Base-by-base conservation (phyloP, 2,797 vertebrate genomes). In the Coregonus sp. region DNA sequence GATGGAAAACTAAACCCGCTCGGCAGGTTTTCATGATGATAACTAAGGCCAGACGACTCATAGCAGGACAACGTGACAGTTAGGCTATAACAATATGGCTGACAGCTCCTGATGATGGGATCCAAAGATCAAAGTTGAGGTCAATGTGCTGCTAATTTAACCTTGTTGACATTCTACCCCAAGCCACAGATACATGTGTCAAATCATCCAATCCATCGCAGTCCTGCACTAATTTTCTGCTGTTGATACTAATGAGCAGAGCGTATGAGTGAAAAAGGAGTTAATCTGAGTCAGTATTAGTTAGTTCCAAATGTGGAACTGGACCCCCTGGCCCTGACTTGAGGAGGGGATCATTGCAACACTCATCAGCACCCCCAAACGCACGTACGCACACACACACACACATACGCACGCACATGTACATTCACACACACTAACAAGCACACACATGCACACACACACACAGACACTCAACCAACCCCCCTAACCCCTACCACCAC, bases 111-210 rank as follows among this genome's bases (percentile, higher is more conserved):
- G 76, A 84, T 78, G 80, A 65, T 47, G 51, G 20, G 54, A 85
- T 78, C 16, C 83, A 4, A 31, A 83, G 86, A 90, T 91, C 82
- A 88, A 86, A 89, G 82, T 80, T 80, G 87, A 87, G 81, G 74
- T 72, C 79, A 90, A 92, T 87, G 86, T 92, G 91, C 40, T 76
- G 86, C 80, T 81, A 18, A 86, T 91, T 83, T 75, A 56, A 86
- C 82, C 86, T 88, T 86, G 87, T 86, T 90, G 88, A 91, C 88
- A 85, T 75, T 89, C 82, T 79, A 72, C 84, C 82, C 87, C 16
- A 85, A 87, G 66, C 72, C 76, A 78, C 66, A 1, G 63, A 84
- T 89, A 87, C 81, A 81, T 20, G 78, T 87, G 78, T 87, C 81
- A 85, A 80, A 78, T 86, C 82, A 82, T 71, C 82, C 81, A 77